These are phyloP conservation scores for Steinernema hermaphroditum DNA, from an alignment of 2,888 invertebrate genomes.

Conservation along the genomic window DNA sequence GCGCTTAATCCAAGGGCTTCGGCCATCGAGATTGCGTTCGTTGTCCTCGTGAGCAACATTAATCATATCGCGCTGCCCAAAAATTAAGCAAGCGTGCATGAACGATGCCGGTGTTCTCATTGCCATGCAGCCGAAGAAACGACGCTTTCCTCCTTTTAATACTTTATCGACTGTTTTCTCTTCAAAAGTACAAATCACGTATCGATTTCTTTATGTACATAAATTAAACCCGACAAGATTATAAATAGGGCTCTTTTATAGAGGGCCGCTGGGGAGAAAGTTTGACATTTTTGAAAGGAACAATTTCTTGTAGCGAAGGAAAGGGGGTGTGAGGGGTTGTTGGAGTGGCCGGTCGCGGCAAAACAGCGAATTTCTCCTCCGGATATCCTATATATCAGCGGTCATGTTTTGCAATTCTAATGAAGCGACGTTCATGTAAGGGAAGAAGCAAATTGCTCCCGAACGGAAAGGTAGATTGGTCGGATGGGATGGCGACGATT, in stretches of 20 bases:
- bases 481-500: not conserved
- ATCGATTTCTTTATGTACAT: slow-evolving; percentile 31
- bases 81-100: slow-evolving; percentile 20
- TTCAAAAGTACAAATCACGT: not conserved
- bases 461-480: slow-evolving; percentile 10
- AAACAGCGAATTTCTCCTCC: slow-evolving; percentile 12
- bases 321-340: not conserved
- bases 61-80: slow-evolving; percentile 25
- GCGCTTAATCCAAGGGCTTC: slow-evolving; percentile 9
- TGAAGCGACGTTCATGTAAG: not conserved
- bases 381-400: slow-evolving; percentile 20
- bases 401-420: slow-evolving; percentile 17
- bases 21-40: slow-evolving; percentile 10
- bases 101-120: slow-evolving; percentile 2
- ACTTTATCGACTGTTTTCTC: not conserved
- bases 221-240: slow-evolving; percentile 26
- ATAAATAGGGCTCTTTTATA: slow-evolving; percentile 20
- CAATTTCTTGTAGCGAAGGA: slow-evolving; percentile 9
- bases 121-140: not conserved
- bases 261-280: slow-evolving; percentile 13
- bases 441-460: not conserved
- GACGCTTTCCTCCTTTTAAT: not conserved
- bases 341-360: not conserved
- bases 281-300: slow-evolving; percentile 17
- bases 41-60: slow-evolving; percentile 32